Evolutionary conservation across 2,797 vertebrate species (phyloP), one percentile per base, ranked within the genome.

Genomic region (Anabacerthia variegaticeps): DNA sequence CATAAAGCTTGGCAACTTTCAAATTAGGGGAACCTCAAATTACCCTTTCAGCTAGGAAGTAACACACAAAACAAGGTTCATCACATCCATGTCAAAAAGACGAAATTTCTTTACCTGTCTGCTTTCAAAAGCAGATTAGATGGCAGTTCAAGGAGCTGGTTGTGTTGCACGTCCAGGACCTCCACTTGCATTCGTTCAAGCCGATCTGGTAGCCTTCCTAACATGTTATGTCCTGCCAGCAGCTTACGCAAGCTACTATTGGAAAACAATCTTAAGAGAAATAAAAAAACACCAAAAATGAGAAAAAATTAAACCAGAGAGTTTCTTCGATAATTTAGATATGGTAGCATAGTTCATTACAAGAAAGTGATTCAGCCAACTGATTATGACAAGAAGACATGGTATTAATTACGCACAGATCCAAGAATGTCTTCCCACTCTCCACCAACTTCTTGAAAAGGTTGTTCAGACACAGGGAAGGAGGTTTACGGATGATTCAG

Each of bases 81-180:
- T 80, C 58, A 80, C 7, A 10, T 0, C 0, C 23, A 61, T 51
- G 32, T 36, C 34, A 54, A 37, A 2, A 2, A 41, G 41, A 77
- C 15, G 7, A 24, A 20, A 44, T 44, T 48, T 58, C 37, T 55
- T 69, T 48, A 99, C 99, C 99, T 99, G 97, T 99, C 98, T 52
- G 99, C 99, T 98, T 99, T 99, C 97, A 99, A 97, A 96, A 99
- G 98, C 77, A 99, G 98, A 97, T 98, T 98, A 79, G 98, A 98
- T 5, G 99, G 99, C 73, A 99, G 98, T 97, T 99, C 99, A 52
- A 97, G 92, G 28, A 99, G 98, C 96, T 99, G 99, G 98, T 99
- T 99, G 98, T 99, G 99, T 63, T 99, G 99, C 46, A 99, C 96
- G 0, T 99, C 99, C 55, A 99, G 94, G 92, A 99, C 98, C 95